phyloP scores from a whole-genome alignment of 37 sponge, comb jelly and placozoan genomes.

The Mnemiopsis leidyi region DNA sequence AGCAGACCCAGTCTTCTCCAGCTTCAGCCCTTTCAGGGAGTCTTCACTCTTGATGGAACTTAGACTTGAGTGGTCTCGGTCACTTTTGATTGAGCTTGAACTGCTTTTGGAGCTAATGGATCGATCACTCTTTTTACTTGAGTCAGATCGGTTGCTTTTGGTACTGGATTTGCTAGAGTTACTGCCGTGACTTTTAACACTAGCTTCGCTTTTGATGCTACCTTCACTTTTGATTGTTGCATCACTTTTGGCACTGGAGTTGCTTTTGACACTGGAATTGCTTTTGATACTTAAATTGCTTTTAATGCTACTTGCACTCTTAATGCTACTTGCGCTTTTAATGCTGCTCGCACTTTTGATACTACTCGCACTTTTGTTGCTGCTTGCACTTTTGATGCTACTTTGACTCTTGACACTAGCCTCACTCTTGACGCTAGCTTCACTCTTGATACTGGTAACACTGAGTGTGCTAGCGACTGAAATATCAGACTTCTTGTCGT shows the following conservation, averaged over 20 bases:
- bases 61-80: neutral
- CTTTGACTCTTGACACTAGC: neutral
- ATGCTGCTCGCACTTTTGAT: constrained; percentile 7
- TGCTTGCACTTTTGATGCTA: neutral
- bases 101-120: constrained; percentile 2
- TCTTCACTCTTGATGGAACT: neutral
- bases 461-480: constrained; percentile 1
- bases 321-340: neutral
- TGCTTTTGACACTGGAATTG: neutral
- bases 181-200: neutral
- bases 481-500: constrained; percentile 13
- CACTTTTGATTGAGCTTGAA: neutral
- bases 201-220: neutral
- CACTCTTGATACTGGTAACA: neutral
- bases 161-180: neutral
- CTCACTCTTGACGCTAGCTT: neutral
- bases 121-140: neutral
- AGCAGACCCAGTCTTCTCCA: neutral
- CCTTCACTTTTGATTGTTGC: neutral
- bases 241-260: neutral
- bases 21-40: neutral
- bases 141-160: neutral
- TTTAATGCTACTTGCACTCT: neutral
- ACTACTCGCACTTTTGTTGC: constrained; percentile 1
- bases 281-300: neutral